Percentiles rank a stretch among this genome's conserved stretches.
Conservation (phyloP, 2,797 vertebrate species). For the Hyperoplus lanceolatus region DNA sequence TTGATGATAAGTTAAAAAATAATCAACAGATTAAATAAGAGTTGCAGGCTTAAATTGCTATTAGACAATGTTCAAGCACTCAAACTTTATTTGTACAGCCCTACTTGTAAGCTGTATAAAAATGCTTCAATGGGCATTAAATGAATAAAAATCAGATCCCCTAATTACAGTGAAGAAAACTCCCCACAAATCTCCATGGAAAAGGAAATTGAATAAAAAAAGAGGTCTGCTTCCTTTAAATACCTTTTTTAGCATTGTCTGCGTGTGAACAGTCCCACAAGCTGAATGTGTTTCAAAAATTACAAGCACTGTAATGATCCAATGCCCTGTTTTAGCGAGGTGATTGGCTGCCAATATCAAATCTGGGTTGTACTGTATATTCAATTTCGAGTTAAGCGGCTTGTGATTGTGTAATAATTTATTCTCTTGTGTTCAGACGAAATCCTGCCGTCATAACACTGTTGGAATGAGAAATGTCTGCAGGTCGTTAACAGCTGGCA, state of each 20-base stretch:
- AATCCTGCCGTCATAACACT: conserved; percentile 17
- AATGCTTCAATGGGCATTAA: not conserved
- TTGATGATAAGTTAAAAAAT: not conserved
- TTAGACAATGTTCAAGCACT: not conserved
- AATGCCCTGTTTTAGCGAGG: not conserved
- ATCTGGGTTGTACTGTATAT: not conserved
- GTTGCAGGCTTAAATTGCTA: not conserved
- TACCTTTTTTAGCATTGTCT: not conserved
- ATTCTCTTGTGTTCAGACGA: not conserved
- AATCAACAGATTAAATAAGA: not conserved
- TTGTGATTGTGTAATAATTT: conserved; percentile 7
- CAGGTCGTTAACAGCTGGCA: conserved; percentile 36
- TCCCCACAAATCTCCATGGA: not conserved
- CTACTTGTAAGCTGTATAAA: conserved; percentile 3
- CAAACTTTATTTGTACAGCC: conserved; percentile 6
- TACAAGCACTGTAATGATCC: not conserved
- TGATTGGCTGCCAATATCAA: not conserved
- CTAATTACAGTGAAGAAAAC: conserved; percentile 11
- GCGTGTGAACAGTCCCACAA: not conserved
- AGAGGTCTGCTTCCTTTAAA: not conserved
- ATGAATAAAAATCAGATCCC: conserved; percentile 11
- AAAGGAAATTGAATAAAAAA: conserved; percentile 5
- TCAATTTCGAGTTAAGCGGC: not conserved
- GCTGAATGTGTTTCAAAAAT: not conserved
- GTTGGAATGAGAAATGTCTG: conserved; percentile 16